Evolutionary conservation across 2,797 vertebrate genomes (phyloP), one percentile per base, ranked within the genome.

Genomic region (Iguana delicatissima): DNA sequence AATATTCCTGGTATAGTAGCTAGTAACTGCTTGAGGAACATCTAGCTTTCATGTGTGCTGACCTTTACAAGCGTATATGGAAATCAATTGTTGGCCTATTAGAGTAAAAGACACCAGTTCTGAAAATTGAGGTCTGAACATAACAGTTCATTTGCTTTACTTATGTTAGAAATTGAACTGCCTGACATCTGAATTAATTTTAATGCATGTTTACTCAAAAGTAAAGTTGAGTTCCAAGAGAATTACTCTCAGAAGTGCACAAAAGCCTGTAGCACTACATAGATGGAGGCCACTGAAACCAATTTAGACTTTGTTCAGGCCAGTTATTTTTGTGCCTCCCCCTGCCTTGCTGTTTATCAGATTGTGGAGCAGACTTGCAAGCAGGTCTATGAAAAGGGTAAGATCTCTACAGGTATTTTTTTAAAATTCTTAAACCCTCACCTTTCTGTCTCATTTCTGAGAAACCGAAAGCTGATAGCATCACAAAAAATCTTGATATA

Each of bases 41-140:
- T 50, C 42, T 93, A 73, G 46, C 91, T 95, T 94, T 79, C 69
- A 42, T 14, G 83, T 74, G 50, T 89, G n/a, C 2, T 91, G 12
- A 88, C 93, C 50, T 85, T 87, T 86, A 6, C 55, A 62, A 93
- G 90, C 29, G 35, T 57, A 42, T 8, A 32, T 88, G 22, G 38
- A 84, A 82, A 91, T 35, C 80, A 79, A 9, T 72, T 50, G 10
- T 1, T 80, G 84, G 29, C 2, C 89, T 89, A 13, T 14, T 62
- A 3, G 1, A 38, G 79, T 83, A 16, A 82, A 89, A 6, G 0
- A 13, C 3, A 32, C 8, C 42, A 59, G 32, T 69, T 67, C 77
- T 87, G 32, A 46, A 29, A 74, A 46, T 80, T 92, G 62, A 29
- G 57, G 26, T 86, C 73, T 86, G 32, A 79, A 82, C 2, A 6